Percentiles rank a stretch among this genome's conserved stretches.
phyloP scores from a whole-genome alignment of 1,140 invertebrate genomes.

The Cyclargus thomasi region DNA sequence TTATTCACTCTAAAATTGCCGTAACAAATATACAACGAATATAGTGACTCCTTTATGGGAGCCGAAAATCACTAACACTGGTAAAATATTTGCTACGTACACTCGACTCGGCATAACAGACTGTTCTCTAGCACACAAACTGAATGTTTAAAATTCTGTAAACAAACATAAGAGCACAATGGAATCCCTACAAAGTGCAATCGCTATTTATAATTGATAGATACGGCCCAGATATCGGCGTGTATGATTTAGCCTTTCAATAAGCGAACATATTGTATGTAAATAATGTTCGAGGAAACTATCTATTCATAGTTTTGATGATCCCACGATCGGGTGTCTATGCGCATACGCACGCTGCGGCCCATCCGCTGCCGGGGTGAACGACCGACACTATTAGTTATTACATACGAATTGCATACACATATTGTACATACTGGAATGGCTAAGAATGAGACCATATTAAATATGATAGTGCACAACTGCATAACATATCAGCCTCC shows the following conservation, averaged over 20 bases:
- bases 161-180: conserved; percentile 14
- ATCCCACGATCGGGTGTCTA: conserved; percentile 49
- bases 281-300: conserved; percentile 11
- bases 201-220: conserved; percentile 3
- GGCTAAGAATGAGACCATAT: not conserved
- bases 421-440: not conserved
- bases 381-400: conserved; percentile 34
- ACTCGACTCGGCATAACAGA: too few relatives aligned
- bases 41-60: too few relatives aligned
- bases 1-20: too few relatives aligned
- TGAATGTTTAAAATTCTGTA: not conserved
- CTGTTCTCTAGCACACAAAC: too few relatives aligned
- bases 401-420: not conserved
- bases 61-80: too few relatives aligned
- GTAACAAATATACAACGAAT: too few relatives aligned
- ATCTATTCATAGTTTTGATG: conserved; percentile 23
- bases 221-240: not conserved
- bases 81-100: too few relatives aligned
- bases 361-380: conserved; percentile 54
- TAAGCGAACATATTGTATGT: not conserved
- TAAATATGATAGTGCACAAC: not conserved
- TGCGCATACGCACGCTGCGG: conserved; percentile 44
- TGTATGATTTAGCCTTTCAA: not conserved
- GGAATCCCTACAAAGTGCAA: not conserved
- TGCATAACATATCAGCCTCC: too few relatives aligned